Base-by-base conservation (phyloP, 2,113 vertebrate species). In the Nerophis ophidion region DNA sequence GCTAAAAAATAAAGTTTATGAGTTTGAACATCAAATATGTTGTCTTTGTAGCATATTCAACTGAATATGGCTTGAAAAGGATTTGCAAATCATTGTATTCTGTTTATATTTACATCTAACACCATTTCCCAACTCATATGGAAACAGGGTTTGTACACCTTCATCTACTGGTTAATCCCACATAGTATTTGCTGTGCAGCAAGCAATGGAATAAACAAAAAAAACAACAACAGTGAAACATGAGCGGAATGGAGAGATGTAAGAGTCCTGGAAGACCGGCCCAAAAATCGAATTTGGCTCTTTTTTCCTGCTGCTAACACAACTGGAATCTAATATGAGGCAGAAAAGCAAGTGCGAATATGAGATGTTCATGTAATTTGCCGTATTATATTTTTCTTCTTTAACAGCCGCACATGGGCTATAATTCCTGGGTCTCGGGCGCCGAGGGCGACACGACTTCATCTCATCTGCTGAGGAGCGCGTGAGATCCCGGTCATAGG, bases 281-380 rank as follows among this genome's bases (percentile, higher is more conserved):
- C 50, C 50, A 61, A 15, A 53, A 59, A 74, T 50, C 45, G 7
- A 68, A 68, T 69, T 64, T 61, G 26, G 4, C 34, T 60, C 64
- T 59, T 35, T 47, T 60, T 49, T 4, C 64, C 51, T 48, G 35
- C 59, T 7, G 40, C n/a, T 50, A 60, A 42, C 70, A 40, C 57
- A 58, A 73, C 68, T 75, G 72, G 57, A 68, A 79, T 76, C 66
- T 80, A 85, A 85, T 77, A 47, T 17, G 48, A 77, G 68, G 40
- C 63, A 75, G 72, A 65, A 71, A 80, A 56, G 49, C 26, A 72
- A 76, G 73, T 66, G 71, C 68, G 80, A 76, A 77, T 56, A 81
- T 78, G 72, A 75, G 68, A 74, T 74, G 84, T 80, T 85, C 57
- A 81, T 83, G 80, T 83, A 69, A 85, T 79, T n/a, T 66, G 53